A percentile compares a stretch with the other conserved stretches of the same genome.
Evolutionary conservation across 1,140 invertebrate genomes (phyloP).

Genomic region (Sinella curviseta): DNA sequence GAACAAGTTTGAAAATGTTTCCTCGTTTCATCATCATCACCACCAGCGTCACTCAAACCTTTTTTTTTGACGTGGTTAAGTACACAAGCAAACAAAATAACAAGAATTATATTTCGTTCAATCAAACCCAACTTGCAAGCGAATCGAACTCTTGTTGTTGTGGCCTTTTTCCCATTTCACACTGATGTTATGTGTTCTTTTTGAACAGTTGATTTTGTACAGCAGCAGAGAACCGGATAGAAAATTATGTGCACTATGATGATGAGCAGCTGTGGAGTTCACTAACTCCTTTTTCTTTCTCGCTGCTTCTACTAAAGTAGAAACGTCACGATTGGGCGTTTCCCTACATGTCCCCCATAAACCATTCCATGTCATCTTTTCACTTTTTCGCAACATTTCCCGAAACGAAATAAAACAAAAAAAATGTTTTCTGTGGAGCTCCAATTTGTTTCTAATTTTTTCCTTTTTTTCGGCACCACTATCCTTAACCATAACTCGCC

Average conservation of each 20-base stretch:
- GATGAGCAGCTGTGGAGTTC: too few relatives aligned
- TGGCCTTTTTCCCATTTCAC: too few relatives aligned
- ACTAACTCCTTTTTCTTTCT: background rate
- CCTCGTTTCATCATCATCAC: background rate
- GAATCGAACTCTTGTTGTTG: background rate
- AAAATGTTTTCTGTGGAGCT: background rate
- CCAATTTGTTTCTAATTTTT: too few relatives aligned
- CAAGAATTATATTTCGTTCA: background rate
- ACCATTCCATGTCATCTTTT: background rate
- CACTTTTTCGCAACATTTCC: background rate
- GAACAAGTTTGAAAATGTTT: too few relatives aligned
- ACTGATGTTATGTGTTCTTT: too few relatives aligned
- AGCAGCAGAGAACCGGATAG: too few relatives aligned
- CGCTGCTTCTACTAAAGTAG: background rate
- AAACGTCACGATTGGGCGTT: slow-evolving; percentile 9
- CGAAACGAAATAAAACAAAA: background rate
- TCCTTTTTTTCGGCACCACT: background rate
- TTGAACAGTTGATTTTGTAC: too few relatives aligned
- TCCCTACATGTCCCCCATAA: background rate
- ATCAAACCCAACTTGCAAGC: background rate
- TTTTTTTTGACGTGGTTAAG: background rate
- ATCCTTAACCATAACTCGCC: too few relatives aligned
- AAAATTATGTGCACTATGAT: too few relatives aligned
- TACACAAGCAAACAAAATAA: background rate
- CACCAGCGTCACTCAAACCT: background rate